Percentiles rank a stretch among this genome's conserved stretches.
Conservation (phyloP, 30 jellyfish, hydroid and myxozoan genomes). For the Aurelia sp. region DNA sequence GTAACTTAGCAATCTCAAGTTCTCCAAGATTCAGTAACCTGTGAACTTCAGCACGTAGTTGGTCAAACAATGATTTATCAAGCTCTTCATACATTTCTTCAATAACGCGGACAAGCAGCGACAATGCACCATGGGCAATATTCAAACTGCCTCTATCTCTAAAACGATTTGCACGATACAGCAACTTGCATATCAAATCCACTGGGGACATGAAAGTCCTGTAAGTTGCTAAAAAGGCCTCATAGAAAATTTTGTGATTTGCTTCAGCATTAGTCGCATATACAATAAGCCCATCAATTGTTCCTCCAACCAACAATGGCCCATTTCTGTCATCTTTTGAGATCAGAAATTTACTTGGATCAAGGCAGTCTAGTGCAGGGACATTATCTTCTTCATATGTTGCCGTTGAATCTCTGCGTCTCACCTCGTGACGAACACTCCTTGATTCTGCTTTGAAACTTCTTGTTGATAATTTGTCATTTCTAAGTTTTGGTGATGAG, state of each 20-base stretch:
- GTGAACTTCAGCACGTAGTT: slow-evolving; percentile 93
- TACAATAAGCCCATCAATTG: slow-evolving; percentile 90
- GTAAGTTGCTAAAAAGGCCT: slow-evolving; percentile 96
- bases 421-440: slow-evolving; percentile 50
- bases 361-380: slow-evolving; percentile 92
- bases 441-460: slow-evolving; percentile 50
- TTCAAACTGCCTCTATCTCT: slow-evolving; percentile 81
- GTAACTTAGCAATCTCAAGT: slow-evolving; percentile 75
- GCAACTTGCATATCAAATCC: slow-evolving; percentile 87
- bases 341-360: slow-evolving; percentile 74
- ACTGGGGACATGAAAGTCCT: slow-evolving; percentile 94
- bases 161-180: slow-evolving; percentile 91
- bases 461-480: slow-evolving; percentile 54
- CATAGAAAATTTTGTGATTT: slow-evolving; percentile 66
- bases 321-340: slow-evolving; percentile 90
- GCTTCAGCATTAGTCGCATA: slow-evolving; percentile 80
- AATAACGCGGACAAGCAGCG: slow-evolving; percentile 77
- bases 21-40: slow-evolving; percentile 91
- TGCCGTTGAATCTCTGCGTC: slow-evolving; percentile 84
- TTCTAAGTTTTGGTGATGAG: slow-evolving; percentile 57
- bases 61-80: slow-evolving; percentile 96
- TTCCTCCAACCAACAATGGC: slow-evolving; percentile 94
- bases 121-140: slow-evolving; percentile 79
- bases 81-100: slow-evolving; percentile 98
- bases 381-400: slow-evolving; percentile 93